Conservation (phyloP, 2,797 vertebrate genomes). For the Scarus forsteni region DNA sequence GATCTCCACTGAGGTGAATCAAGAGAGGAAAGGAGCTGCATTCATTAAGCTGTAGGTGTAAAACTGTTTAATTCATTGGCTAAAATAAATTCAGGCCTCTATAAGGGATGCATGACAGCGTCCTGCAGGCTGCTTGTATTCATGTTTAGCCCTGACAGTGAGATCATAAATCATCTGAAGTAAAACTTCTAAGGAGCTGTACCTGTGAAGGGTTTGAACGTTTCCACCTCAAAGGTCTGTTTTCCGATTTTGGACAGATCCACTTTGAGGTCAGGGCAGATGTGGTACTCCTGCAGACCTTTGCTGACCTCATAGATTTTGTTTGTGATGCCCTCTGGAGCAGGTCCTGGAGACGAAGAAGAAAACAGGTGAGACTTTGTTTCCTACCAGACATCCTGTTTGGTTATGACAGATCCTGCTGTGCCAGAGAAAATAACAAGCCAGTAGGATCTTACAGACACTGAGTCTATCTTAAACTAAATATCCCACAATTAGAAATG, state of each 20-base stretch:
- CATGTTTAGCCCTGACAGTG: neutral
- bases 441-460: neutral
- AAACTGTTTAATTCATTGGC: too few relatives aligned
- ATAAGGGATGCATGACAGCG: too few relatives aligned
- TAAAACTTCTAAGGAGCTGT: slow-evolving; percentile 14
- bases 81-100: too few relatives aligned
- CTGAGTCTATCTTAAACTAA: neutral
- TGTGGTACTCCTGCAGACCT: slow-evolving; percentile 93
- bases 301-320: slow-evolving; percentile 98
- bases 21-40: neutral
- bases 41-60: too few relatives aligned
- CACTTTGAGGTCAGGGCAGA: slow-evolving; percentile 95
- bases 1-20: slow-evolving; percentile 90
- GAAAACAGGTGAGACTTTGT: neutral
- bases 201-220: slow-evolving; percentile 96
- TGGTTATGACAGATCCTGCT: neutral
- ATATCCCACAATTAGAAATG: neutral
- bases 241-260: slow-evolving; percentile 93
- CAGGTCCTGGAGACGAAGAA: slow-evolving; percentile 87
- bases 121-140: neutral
- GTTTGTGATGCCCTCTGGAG: slow-evolving; percentile 95
- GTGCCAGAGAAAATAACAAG: neutral
- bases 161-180: neutral
- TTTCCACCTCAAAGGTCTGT: slow-evolving; percentile 96
- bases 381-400: neutral